These are phyloP conservation scores for Notiomystis cincta DNA, from an alignment of 2,113 vertebrate genomes.

Conservation along the genomic window DNA sequence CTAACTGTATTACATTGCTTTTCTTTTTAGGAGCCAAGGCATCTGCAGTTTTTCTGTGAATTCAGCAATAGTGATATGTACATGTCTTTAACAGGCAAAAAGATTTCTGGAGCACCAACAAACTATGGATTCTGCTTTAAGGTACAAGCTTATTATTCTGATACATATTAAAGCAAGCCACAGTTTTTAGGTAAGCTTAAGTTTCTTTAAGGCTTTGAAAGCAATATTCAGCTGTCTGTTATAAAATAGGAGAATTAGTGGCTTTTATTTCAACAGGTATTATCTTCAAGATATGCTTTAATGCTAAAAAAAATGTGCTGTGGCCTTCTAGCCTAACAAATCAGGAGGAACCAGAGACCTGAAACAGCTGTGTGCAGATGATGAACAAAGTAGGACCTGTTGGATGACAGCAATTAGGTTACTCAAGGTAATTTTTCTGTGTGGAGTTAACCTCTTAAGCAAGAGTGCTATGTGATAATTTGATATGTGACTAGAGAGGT, in stretches of 20 bases:
- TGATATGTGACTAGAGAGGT: neutral
- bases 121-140: slow-evolving; percentile 95
- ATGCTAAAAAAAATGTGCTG: slow-evolving; percentile 82
- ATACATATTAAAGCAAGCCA: slow-evolving; percentile 69
- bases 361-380: slow-evolving; percentile 95
- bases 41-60: slow-evolving; percentile 95
- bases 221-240: slow-evolving; percentile 66
- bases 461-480: neutral
- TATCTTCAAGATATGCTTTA: slow-evolving; percentile 82
- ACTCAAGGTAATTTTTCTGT: slow-evolving; percentile 85
- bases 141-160: slow-evolving; percentile 81
- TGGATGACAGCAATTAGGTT: slow-evolving; percentile 96
- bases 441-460: neutral
- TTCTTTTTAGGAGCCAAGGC: slow-evolving; percentile 89
- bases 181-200: slow-evolving; percentile 72
- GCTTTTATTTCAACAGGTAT: slow-evolving; percentile 87
- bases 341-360: slow-evolving; percentile 87
- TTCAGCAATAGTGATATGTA: slow-evolving; percentile 91
- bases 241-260: slow-evolving; percentile 83
- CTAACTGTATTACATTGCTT: slow-evolving; percentile 44
- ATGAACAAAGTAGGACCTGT: slow-evolving; percentile 90
- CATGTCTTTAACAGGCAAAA: slow-evolving; percentile 85
- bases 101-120: slow-evolving; percentile 87
- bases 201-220: slow-evolving; percentile 52
- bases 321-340: slow-evolving; percentile 88